Evolutionary conservation across 2,113 vertebrate species (phyloP), one percentile per base, ranked within the genome.

Genomic region (Steatornis caripensis): DNA sequence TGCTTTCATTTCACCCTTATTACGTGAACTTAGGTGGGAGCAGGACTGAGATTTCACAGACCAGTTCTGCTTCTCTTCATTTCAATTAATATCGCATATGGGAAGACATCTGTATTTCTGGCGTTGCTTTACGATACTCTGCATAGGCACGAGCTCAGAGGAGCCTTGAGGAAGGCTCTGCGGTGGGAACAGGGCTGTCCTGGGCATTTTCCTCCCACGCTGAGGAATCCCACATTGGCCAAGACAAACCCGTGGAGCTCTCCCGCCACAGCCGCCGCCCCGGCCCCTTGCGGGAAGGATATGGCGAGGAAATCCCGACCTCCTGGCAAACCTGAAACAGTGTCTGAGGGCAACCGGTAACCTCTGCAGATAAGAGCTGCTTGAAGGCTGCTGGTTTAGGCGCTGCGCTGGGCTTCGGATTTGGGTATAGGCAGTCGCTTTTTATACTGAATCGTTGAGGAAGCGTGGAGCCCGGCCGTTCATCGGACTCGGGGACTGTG

Each of bases 261-360:
- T 84, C 39, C 36, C 51, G 46, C 26, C 26, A 2, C 18, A 26
- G 45, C n/a, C 6, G 51, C 74, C 10, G 0, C 27, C 17, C 55
- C 2, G 3, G 20, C 16, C 62, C 15, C 22, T 65, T 4, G 15
- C 2, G 1, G 49, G 21, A 75, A 26, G 68, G 27, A 29, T 8
- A 6, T 1, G 3, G 21, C 0, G 1, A 12, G 4, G 78, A 79
- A 88, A 92, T 37, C 26, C 74, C 5, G 0, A 12, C 48, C 32
- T 55, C 37, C 15, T 32, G 27, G 55, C 58, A 79, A 76, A 49
- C 62, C n/a, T 66, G 51, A 30, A 58, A 7, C 19, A 1, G 17
- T 1, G 4, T 48, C 69, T 41, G 87, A 72, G 36, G 37, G 64
- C 49, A 48, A 48, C 17, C 2, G 1, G 43, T 14, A 41, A 51